These are phyloP conservation scores for Scylla paramamosain DNA, from an alignment of 1,140 invertebrate genomes.

Conservation along the genomic window DNA sequence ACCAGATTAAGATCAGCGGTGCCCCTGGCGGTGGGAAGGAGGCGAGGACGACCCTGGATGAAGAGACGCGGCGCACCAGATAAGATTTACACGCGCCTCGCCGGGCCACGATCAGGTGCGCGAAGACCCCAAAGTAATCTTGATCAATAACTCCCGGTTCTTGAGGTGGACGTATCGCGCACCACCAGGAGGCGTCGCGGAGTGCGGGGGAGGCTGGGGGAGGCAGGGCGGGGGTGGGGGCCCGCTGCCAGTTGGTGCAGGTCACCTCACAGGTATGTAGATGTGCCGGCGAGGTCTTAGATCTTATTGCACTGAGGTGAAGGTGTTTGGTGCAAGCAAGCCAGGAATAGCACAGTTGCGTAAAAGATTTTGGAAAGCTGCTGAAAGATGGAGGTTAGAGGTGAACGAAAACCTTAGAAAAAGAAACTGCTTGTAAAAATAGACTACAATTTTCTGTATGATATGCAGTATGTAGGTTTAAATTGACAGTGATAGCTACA, in stretches of 20 bases:
- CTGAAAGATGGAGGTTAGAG: not conserved
- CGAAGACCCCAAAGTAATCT: not conserved
- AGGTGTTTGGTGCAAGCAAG: not conserved
- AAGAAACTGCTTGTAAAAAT: not conserved
- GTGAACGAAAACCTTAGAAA: not conserved
- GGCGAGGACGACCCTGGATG: not conserved
- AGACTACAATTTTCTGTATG: too few relatives aligned
- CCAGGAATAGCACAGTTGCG: not conserved
- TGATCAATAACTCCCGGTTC: not conserved
- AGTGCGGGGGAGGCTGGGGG: too few relatives aligned
- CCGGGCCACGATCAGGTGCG: not conserved
- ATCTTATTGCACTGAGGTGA: not conserved
- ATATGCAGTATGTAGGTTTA: too few relatives aligned
- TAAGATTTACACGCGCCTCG: slow-evolving; percentile 4
- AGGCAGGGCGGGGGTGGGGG: not conserved
- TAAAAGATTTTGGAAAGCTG: not conserved
- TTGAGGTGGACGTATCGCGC: not conserved
- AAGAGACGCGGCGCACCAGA: not conserved
- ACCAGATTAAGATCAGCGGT: not conserved
- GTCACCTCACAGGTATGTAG: not conserved
- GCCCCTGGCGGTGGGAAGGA: not conserved
- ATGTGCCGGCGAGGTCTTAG: not conserved
- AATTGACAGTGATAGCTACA: too few relatives aligned
- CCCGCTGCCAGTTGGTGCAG: not conserved
- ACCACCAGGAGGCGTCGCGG: not conserved